phyloP scores from a whole-genome alignment of 2,113 vertebrate genomes.

The Origma solitaria region DNA sequence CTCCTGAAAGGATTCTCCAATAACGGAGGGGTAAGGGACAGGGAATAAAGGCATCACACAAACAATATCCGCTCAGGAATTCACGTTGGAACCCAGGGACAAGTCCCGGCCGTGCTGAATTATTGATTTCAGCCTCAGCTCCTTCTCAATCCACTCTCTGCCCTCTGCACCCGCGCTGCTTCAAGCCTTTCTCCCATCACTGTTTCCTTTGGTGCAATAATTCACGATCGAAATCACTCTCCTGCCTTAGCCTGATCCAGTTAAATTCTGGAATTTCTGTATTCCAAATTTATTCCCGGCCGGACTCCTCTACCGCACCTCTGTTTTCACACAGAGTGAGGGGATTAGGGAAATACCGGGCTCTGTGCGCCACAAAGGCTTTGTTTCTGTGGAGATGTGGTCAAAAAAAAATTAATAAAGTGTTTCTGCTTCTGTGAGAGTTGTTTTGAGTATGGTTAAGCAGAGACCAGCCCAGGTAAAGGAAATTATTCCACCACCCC shows the following conservation, averaged over 20 bases:
- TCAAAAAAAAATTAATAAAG: not conserved
- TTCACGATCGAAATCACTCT: not conserved
- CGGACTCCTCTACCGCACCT: accelerated
- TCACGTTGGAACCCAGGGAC: accelerated
- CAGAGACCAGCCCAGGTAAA: not conserved
- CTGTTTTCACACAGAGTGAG: not conserved
- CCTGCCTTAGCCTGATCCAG: not conserved
- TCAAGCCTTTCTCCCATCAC: not conserved
- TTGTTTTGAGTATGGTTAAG: not conserved
- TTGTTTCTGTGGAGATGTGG: not conserved
- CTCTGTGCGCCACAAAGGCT: not conserved
- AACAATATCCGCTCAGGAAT: not conserved
- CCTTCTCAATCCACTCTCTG: not conserved
- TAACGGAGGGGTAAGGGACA: not conserved
- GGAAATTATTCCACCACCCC: not conserved
- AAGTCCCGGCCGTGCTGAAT: not conserved
- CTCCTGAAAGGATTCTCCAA: accelerated
- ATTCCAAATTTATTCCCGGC: not conserved
- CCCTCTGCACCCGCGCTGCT: not conserved
- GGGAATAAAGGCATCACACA: not conserved
- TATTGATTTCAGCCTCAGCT: not conserved
- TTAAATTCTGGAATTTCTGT: not conserved
- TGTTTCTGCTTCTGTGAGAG: not conserved
- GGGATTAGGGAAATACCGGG: not conserved
- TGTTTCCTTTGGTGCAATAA: too few relatives aligned